Percentiles rank a stretch among this genome's conserved stretches.
Conservation (phyloP, 2,113 vertebrate genomes). For the Meles meles region DNA sequence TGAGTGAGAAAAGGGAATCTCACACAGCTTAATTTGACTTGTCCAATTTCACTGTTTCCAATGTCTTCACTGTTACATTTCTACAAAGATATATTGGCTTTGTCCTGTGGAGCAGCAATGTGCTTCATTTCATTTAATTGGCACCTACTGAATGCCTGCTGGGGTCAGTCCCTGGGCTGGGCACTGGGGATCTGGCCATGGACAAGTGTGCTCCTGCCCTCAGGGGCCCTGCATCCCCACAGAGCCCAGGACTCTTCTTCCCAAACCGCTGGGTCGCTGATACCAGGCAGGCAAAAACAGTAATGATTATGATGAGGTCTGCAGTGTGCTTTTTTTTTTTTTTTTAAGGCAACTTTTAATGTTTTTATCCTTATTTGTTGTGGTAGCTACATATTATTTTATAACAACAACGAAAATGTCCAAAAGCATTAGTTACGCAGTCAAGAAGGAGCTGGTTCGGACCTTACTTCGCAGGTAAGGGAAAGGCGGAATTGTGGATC, state of each 20-base stretch:
- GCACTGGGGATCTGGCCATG: accelerated
- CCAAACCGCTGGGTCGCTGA: accelerated
- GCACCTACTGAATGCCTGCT: not conserved
- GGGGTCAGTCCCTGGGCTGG: not conserved
- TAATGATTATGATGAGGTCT: not conserved
- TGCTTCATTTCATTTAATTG: not conserved
- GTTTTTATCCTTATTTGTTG: not conserved
- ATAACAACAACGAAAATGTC: not conserved
- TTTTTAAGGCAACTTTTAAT: not conserved
- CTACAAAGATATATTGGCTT: not conserved
- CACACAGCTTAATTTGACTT: not conserved
- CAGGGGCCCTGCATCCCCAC: not conserved
- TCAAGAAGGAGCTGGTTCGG: not conserved
- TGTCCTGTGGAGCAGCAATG: accelerated
- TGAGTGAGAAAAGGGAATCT: not conserved
- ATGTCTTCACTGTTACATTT: not conserved
- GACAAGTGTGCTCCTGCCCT: too few relatives aligned
- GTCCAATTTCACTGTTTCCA: not conserved
- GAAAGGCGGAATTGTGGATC: not conserved
- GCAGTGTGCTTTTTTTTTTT: not conserved
- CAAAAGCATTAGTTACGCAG: not conserved
- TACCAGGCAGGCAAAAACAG: not conserved
- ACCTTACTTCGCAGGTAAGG: not conserved
- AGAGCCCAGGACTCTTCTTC: not conserved
- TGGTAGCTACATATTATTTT: not conserved